Conservation (phyloP, 2,888 invertebrate species). For the Dolomedes plantarius region DNA sequence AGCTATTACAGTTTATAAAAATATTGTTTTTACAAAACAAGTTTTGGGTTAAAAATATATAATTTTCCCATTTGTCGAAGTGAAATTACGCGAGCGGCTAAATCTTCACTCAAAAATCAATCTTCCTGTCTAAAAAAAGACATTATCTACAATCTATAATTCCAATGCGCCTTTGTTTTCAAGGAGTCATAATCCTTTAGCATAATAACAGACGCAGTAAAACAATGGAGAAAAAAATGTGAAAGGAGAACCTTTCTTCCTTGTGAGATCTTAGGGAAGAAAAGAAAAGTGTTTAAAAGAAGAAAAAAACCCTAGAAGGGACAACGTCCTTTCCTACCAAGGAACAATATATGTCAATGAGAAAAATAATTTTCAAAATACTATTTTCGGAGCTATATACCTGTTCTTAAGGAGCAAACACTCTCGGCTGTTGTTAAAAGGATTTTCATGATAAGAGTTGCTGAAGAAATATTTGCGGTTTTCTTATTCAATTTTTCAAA, state of each 20-base stretch:
- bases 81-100: neutral
- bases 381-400: neutral
- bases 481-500: too few species aligned
- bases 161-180: neutral
- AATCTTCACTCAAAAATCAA: neutral
- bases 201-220: neutral
- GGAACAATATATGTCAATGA: conserved; percentile 14
- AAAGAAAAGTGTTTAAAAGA: conserved; percentile 11
- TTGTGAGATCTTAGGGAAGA: neutral
- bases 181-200: neutral
- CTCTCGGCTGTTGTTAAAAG: too few species aligned
- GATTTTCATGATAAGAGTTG: too few species aligned
- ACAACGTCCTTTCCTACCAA: neutral
- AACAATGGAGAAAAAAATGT: neutral
- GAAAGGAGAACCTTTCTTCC: neutral
- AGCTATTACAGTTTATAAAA: too few species aligned
- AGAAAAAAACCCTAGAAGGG: neutral
- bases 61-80: too few species aligned
- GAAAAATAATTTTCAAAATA: conserved; percentile 2
- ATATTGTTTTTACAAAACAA: too few species aligned
- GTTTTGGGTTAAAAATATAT: too few species aligned
- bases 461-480: too few species aligned
- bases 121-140: neutral
- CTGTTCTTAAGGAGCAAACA: neutral
- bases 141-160: neutral